Evolutionary conservation across 2,888 invertebrate species (phyloP).

Genomic region (Panzeria rudis): DNA sequence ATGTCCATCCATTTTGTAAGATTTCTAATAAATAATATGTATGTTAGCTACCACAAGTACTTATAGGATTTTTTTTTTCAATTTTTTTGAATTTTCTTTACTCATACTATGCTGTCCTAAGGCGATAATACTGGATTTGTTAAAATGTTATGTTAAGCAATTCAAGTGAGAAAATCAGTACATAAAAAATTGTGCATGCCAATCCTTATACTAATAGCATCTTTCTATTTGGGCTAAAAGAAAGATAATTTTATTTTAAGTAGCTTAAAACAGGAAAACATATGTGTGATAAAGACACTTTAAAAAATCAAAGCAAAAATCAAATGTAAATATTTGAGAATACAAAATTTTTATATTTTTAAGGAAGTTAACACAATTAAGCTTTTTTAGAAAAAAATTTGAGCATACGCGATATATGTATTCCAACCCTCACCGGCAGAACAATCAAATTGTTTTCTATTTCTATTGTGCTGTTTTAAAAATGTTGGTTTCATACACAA

Average conservation of each 20-base stretch:
- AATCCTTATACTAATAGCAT: constrained; percentile 12
- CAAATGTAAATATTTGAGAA: constrained; percentile 14
- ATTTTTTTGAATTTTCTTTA: not conserved
- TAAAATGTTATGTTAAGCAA: constrained; percentile 45
- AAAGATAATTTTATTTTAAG: constrained; percentile 40
- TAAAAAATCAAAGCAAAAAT: not conserved
- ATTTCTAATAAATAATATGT: constrained; percentile 26
- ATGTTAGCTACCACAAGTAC: constrained; percentile 18
- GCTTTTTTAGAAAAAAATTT: too few relatives aligned
- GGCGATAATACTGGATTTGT: constrained; percentile 41
- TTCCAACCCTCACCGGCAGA: too few relatives aligned
- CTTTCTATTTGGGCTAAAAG: constrained; percentile 4
- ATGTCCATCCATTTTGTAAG: constrained; percentile 51
- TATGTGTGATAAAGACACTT: not conserved
- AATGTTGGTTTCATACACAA: too few relatives aligned
- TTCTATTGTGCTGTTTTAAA: too few relatives aligned
- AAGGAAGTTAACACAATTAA: not conserved
- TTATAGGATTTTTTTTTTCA: not conserved
- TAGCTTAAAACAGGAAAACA: constrained; percentile 40
- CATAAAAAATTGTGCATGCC: constrained; percentile 3
- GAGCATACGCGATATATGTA: too few relatives aligned
- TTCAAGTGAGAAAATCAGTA: constrained; percentile 42
- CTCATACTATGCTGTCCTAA: constrained; percentile 20
- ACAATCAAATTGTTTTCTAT: too few relatives aligned
- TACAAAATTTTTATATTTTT: not conserved